Conservation (phyloP, 2,888 invertebrate species). For the Dioctria rufipes region DNA sequence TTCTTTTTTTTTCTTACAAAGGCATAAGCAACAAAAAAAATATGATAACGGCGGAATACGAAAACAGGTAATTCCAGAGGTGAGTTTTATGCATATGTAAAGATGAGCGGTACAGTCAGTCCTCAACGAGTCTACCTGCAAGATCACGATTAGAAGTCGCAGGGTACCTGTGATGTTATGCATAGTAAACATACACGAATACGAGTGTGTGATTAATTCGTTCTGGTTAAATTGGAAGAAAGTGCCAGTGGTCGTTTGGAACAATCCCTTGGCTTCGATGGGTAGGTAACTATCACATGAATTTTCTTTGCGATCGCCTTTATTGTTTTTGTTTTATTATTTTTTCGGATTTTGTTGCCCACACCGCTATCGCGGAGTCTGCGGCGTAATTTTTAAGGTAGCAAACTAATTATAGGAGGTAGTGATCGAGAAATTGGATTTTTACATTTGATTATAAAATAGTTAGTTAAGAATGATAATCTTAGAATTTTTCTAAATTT, state of each 20-base stretch:
- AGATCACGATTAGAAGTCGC: constrained; percentile 41
- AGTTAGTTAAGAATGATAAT: no score
- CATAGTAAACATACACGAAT: constrained; percentile 45
- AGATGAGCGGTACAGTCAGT: constrained; percentile 23
- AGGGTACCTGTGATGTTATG: constrained; percentile 40
- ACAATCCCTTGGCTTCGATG: neutral
- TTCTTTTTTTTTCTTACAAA: constrained; percentile 15
- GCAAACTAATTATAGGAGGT: no score
- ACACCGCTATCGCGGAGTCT: no score
- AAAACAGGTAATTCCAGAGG: constrained; percentile 48
- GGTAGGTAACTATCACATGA: no score
- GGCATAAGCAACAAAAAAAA: neutral
- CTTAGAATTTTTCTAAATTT: no score
- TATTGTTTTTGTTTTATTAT: no score
- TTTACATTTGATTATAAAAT: no score
- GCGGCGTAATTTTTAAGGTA: no score
- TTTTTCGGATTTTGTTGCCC: no score
- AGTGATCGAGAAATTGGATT: no score
- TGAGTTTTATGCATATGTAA: constrained; percentile 44
- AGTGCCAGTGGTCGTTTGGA: neutral
- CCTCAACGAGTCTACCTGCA: constrained; percentile 1
- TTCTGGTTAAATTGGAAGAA: constrained; percentile 47
- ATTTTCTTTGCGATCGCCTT: no score
- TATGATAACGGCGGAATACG: constrained; percentile 43
- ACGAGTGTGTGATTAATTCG: constrained; percentile 45